Conservation (phyloP, 2,113 vertebrate species). For the Ictidomys tridecemlineatus region DNA sequence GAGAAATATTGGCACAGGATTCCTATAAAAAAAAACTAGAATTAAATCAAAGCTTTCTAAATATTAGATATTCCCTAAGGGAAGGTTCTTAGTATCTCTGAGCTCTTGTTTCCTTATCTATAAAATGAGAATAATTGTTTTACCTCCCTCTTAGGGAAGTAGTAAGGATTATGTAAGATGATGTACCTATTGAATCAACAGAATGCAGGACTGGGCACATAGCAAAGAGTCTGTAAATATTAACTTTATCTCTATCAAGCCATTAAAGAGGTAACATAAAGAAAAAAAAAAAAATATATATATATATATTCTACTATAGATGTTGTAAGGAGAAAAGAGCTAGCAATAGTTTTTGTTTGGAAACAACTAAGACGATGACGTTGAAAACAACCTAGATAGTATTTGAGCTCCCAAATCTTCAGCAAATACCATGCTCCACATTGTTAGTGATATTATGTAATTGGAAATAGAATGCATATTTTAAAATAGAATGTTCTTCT, state of each 20-base stretch:
- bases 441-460: not conserved
- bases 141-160: not conserved
- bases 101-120: slow-evolving; percentile 1
- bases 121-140: not conserved
- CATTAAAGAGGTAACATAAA: not conserved
- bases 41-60: not conserved
- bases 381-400: not conserved
- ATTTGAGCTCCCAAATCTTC: not conserved
- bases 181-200: not conserved
- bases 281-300: too few species aligned
- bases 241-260: not conserved
- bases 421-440: not conserved
- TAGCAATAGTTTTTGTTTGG: not conserved
- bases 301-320: not conserved
- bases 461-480: not conserved
- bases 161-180: slow-evolving; percentile 42
- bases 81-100: not conserved
- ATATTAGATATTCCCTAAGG: not conserved
- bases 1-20: not conserved
- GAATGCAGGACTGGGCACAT: not conserved
- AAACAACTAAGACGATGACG: not conserved
- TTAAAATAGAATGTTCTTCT: slow-evolving; percentile 45
- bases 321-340: not conserved
- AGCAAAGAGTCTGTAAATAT: not conserved
- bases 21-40: not conserved